Conservation (phyloP, 2,797 vertebrate genomes). For the Cossypha dichroa region DNA sequence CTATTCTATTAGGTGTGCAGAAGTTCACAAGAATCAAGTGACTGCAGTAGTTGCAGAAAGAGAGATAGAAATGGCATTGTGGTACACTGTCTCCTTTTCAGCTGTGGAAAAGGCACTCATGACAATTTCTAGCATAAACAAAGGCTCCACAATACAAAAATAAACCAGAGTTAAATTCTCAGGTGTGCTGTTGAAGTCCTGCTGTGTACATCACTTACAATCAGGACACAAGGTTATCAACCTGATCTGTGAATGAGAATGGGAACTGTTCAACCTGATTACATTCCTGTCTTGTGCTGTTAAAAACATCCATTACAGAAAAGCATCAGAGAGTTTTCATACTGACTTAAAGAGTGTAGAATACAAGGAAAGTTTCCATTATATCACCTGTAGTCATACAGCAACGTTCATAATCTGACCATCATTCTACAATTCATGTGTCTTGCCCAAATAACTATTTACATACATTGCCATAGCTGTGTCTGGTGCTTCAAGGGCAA, state of each 20-base stretch:
- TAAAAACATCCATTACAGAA: neutral
- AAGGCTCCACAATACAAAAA: neutral
- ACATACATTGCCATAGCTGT: neutral
- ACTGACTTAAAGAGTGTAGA: neutral
- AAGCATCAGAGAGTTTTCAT: neutral
- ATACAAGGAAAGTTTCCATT: neutral
- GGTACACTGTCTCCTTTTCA: neutral
- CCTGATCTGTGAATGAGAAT: neutral
- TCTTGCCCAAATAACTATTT: neutral
- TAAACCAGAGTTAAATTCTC: neutral
- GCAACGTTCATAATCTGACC: neutral
- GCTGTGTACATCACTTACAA: neutral
- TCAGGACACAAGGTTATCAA: neutral
- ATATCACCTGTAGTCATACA: neutral
- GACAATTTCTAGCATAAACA: neutral
- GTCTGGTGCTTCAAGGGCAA: neutral
- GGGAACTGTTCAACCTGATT: neutral
- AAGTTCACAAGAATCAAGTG: neutral
- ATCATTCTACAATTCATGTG: neutral
- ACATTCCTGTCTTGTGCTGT: neutral
- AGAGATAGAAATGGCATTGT: neutral
- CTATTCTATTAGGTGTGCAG: neutral
- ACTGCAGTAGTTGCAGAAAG: neutral
- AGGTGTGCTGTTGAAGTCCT: neutral
- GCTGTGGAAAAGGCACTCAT: neutral